Evolutionary conservation across 1,140 invertebrate genomes (phyloP), one percentile per base, ranked within the genome.

Genomic region (Pachypeltis micranthus): DNA sequence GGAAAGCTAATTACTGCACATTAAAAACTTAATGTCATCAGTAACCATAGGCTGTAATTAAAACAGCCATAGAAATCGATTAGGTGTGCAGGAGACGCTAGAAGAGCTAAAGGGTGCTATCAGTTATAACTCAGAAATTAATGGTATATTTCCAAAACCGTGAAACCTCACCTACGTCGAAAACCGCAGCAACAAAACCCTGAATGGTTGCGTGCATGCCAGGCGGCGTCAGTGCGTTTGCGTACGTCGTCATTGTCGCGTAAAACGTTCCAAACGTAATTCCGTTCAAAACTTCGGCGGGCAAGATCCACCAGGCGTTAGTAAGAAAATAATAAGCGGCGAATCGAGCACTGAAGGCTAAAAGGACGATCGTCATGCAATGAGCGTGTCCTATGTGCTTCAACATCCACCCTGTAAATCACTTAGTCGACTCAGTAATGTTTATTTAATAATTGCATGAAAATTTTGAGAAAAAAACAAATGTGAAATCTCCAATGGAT

Each of bases 381-480:
- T 88, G 81, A 0, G 87, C 74, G 70, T 93, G 90, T 0, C 92
- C 92, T 1, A 96, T 74, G 72, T 85, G 87, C 66, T 85, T 84
- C 0, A 96, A 76, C 47, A 96, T 83, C 70, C 74, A 78, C 23
- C 88, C 87, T 27, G 89, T 88, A n/a, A 90, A 70, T n/a, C n/a
- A n/a, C n/a, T n/a, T n/a, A n/a, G n/a, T n/a, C n/a, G n/a, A n/a
- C n/a, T n/a, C n/a, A n/a, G n/a, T n/a, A n/a, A n/a, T n/a, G n/a
- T n/a, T n/a, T n/a, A n/a, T n/a, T n/a, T n/a, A n/a, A n/a, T n/a
- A n/a, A n/a, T n/a, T n/a, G n/a, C n/a, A n/a, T n/a, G n/a, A n/a
- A n/a, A n/a, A n/a, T n/a, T n/a, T n/a, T n/a, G n/a, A n/a, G n/a
- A n/a, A n/a, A n/a, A n/a, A n/a, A n/a, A n/a, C n/a, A n/a, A n/a